These are phyloP conservation scores for Danaus chrysippus DNA, from an alignment of 2,888 invertebrate species.

Conservation along the genomic window DNA sequence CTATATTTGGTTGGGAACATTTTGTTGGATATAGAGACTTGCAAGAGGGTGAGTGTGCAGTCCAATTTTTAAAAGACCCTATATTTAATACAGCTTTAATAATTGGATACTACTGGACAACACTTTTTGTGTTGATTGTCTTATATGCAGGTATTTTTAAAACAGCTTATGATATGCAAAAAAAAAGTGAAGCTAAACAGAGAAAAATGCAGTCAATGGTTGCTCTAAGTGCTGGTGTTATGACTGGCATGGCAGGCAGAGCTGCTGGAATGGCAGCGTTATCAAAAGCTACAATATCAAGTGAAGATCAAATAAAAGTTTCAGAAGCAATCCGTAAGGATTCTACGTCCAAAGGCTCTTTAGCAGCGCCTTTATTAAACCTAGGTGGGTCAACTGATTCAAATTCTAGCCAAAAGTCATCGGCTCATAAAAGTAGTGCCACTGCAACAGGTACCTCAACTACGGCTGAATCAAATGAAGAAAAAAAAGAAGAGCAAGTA, in stretches of 20 bases:
- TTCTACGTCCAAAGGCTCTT: conserved; percentile 60
- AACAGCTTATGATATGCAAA: conserved; percentile 98
- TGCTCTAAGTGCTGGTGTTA: conserved; percentile 91
- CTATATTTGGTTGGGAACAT: conserved; percentile 99
- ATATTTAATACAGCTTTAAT: conserved; percentile 98
- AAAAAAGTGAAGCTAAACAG: conserved; percentile 97
- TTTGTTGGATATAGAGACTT: conserved; percentile 96
- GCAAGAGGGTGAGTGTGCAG: conserved; percentile 93
- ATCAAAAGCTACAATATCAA: conserved; percentile 85
- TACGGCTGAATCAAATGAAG: conserved; percentile 71
- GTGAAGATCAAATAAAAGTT: conserved; percentile 84
- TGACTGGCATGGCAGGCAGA: conserved; percentile 93
- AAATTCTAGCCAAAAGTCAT: conserved; percentile 80
- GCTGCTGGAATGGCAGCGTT: conserved; percentile 92
- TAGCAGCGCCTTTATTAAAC: conserved; percentile 62
- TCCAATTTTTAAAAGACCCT: conserved; percentile 98
- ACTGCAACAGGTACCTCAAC: conserved; percentile 79
- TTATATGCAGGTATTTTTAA: conserved; percentile 98
- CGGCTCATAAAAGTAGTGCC: conserved; percentile 78
- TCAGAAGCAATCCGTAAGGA: conserved; percentile 64
- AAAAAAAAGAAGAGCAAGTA: conserved; percentile 71
- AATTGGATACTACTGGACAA: conserved; percentile 98
- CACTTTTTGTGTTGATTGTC: conserved; percentile 95
- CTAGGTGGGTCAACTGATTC: conserved; percentile 77
- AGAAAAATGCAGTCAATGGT: conserved; percentile 97